These are phyloP conservation scores for Euplexia lucipara DNA, from an alignment of 2,888 invertebrate genomes.

Conservation along the genomic window DNA sequence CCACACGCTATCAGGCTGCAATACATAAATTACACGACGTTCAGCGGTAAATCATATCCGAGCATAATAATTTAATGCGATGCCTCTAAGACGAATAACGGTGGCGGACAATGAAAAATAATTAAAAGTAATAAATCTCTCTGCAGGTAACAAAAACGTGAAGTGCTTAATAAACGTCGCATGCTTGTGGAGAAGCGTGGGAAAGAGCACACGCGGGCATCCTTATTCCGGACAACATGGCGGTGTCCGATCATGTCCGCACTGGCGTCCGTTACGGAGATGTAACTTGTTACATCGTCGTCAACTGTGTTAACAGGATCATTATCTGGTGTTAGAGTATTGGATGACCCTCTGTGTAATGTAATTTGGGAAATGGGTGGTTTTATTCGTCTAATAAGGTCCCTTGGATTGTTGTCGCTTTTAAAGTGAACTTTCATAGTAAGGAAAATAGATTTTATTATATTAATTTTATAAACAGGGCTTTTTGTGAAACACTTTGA, in stretches of 20 bases:
- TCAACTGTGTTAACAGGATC: constrained; percentile 56
- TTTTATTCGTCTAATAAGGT: constrained; percentile 19
- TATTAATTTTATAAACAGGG: no score
- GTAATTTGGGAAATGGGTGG: constrained; percentile 32
- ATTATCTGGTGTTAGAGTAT: constrained; percentile 38
- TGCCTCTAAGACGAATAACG: constrained; percentile 83
- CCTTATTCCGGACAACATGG: constrained; percentile 69
- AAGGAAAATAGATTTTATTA: neutral
- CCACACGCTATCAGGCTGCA: constrained; percentile 51
- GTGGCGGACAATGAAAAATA: constrained; percentile 89
- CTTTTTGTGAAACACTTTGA: no score
- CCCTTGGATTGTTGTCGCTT: neutral
- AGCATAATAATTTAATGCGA: constrained; percentile 86
- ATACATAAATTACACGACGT: constrained; percentile 76
- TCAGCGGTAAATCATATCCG: constrained; percentile 81
- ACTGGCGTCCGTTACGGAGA: constrained; percentile 9
- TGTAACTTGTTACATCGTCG: constrained; percentile 39
- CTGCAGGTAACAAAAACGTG: constrained; percentile 89
- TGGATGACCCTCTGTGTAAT: constrained; percentile 21
- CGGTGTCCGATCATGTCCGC: constrained; percentile 59
- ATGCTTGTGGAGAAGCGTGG: constrained; percentile 85
- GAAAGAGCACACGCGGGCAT: constrained; percentile 76
- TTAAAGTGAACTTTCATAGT: neutral
- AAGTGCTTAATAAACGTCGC: constrained; percentile 90
- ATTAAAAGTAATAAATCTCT: constrained; percentile 91